Evolutionary conservation across 2,888 invertebrate genomes (phyloP), one percentile per base, ranked within the genome.

Genomic region (Sceliomorpha sp.): DNA sequence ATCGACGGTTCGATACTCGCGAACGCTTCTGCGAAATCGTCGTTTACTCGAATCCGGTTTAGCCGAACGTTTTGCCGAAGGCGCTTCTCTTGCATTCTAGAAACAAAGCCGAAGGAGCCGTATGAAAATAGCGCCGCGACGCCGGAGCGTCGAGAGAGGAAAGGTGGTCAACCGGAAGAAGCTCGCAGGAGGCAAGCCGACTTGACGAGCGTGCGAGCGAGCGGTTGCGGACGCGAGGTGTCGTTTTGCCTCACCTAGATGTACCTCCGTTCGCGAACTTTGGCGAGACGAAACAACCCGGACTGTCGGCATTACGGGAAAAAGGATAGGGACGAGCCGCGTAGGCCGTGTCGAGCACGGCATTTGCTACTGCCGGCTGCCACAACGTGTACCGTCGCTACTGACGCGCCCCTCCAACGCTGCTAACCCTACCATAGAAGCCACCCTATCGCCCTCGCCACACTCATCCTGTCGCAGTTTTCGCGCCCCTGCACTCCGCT

Each of bases 371-470:
- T 85, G 83, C 83, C 85, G 85, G 85, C 84, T 81, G 81, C 73
- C 81, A 82, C 84, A 86, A 86, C 86, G 86, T 87, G 84, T 80
- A 82, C 80, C 85, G 78, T 77, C 77, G 78, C 83, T 84, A 86
- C 86, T 85, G 81, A 83, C 76, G 72, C 45, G 53, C 51, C 70
- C 47, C 58, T 56, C 64, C 76, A 66, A 51, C 64, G 53, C 32
- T 59, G 50, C 24, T 8, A n/a, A 34, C 60, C 44, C 68, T 39
- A 36, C 72, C 36, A 13, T 32, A 67, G 59, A 50, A 53, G 36
- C 44, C 32, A 45, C 9, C 12, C 39, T 27, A 9, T 44, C 60
- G 45, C 71, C 59, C 59, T 63, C 55, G 55, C 69, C 59, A 51
- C 70, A 66, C 47, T 32, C 58, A 58, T 47, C 59, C 70, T 56